phyloP scores from a whole-genome alignment of 64 coral and sea anemone genomes.

The Montipora foliosa region DNA sequence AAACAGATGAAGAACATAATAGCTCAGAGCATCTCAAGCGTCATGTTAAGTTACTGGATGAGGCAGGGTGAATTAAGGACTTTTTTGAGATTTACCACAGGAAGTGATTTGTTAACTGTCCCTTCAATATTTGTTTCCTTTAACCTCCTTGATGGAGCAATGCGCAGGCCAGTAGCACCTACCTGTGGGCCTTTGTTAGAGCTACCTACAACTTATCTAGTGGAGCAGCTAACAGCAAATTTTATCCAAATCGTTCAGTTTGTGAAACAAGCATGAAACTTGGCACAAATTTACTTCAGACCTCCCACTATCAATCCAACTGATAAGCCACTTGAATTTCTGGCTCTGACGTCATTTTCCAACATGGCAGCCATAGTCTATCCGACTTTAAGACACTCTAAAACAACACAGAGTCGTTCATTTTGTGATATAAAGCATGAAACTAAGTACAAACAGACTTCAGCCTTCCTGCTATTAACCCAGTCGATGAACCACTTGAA shows the following conservation, averaged over 20 bases:
- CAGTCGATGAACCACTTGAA: constrained; percentile 31
- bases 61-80: not conserved
- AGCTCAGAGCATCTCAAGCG: no score
- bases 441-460: constrained; percentile 5
- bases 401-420: not conserved
- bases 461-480: not conserved
- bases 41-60: no score
- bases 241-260: constrained; percentile 29
- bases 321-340: not conserved
- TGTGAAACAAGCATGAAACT: constrained; percentile 62
- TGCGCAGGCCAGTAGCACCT: constrained; percentile 51
- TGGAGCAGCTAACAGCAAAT: not conserved
- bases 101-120: constrained; percentile 39
- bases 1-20: no score
- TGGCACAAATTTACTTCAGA: constrained; percentile 17
- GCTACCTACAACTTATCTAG: constrained; percentile 57
- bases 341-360: constrained; percentile 16
- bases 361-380: not conserved
- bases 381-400: not conserved
- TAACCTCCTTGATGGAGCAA: constrained; percentile 55
- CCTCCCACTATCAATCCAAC: not conserved
- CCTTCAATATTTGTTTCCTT: constrained; percentile 36
- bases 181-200: constrained; percentile 75
- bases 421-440: not conserved
- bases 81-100: constrained; percentile 53